Evolutionary conservation across 2,888 invertebrate species (phyloP), one percentile per base, ranked within the genome.

Genomic region (Adineta ricciae): DNA sequence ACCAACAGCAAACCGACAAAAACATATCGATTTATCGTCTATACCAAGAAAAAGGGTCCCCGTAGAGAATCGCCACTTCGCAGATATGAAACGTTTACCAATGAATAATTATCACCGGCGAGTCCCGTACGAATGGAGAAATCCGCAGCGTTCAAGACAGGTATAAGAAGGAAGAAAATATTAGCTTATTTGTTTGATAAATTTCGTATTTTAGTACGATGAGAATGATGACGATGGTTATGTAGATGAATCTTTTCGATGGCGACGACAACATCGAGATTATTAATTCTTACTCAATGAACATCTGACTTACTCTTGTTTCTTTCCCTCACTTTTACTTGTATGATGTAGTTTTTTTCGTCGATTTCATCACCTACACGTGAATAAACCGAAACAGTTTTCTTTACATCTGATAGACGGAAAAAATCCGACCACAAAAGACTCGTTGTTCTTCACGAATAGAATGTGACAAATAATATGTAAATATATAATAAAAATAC

Each of bases 321-420:
- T 64, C 16, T 9, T 64, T 64, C 32, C 21, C 8, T 54, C 19
- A 16, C 5, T 64, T 64, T 64, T 64, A 27, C 7, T 64, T 32
- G 64, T 64, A 32, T 64, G 32, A 64, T 64, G 64, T 64, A 64
- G 64, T 64, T 36, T 19, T n/a, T 64, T 64, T 36, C 64, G 32
- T 32, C 14, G 16, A 32, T 64, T 32, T 36, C 14, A 32, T 64
- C 64, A 64, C 64, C 64, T 64, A 16, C 32, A 64, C 64, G 64
- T 64, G 64, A 64, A 64, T 64, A 64, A 64, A 64, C 64, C 64
- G 64, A 64, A 64, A 64, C 64, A 64, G 64, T 64, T 64, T 64
- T 64, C 32, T 24, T 64, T 64, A 16, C 19, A 64, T 32, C 32
- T 64, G 1, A 64, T 14, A 16, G 32, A 27, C 64, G 5, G 32